Percentiles rank a stretch among this genome's conserved stretches.
These are phyloP conservation scores for Enteromius fasciolatus DNA, from an alignment of 2,797 vertebrate species.

Conservation along the genomic window DNA sequence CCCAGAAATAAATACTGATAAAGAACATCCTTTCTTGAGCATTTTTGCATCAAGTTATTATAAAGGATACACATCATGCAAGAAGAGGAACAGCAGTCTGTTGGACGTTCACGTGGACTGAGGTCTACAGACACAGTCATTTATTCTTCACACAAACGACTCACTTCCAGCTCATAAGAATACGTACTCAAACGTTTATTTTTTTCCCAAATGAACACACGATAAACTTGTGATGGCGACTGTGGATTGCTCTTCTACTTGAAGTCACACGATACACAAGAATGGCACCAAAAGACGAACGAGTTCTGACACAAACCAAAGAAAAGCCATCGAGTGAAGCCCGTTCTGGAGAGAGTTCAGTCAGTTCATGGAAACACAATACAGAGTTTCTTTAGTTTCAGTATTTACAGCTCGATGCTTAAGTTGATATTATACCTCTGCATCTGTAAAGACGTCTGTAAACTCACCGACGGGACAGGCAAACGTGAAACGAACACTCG, in stretches of 20 bases:
- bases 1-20: neutral
- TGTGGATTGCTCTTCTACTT: conserved; percentile 62
- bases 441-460: conserved; percentile 11
- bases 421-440: neutral
- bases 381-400: neutral
- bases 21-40: neutral
- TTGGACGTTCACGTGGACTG: neutral
- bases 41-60: neutral
- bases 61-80: neutral
- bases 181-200: conserved; percentile 68
- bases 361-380: conserved; percentile 23
- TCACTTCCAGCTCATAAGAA: neutral
- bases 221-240: conserved; percentile 71
- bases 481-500: conserved; percentile 1
- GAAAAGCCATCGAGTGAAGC: conserved; percentile 62
- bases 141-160: neutral
- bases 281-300: conserved; percentile 78
- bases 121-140: neutral
- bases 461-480: conserved; percentile 4
- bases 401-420: conserved; percentile 42
- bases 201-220: conserved; percentile 63
- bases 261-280: conserved; percentile 77
- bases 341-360: neutral
- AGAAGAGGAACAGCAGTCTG: neutral
- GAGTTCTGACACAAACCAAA: conserved; percentile 68